Conservation (phyloP, 2,888 invertebrate genomes). For the Drosophila seclusa region DNA sequence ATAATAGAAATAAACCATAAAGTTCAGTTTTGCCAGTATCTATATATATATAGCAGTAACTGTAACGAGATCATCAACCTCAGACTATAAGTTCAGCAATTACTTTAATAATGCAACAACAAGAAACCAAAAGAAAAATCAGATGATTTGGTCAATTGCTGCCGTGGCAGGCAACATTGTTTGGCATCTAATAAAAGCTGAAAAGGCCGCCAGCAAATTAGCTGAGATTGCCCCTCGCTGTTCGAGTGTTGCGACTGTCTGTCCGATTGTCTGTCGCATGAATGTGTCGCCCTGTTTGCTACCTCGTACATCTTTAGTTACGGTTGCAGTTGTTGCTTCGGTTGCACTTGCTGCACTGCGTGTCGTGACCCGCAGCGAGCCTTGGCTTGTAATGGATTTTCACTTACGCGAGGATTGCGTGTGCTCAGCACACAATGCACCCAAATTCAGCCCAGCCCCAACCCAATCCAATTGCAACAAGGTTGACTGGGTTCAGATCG, state of each 20-base stretch:
- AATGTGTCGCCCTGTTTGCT: constrained; percentile 19
- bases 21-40: not conserved
- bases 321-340: not conserved
- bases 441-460: not conserved
- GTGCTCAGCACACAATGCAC: constrained; percentile 27
- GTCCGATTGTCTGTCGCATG: not conserved
- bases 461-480: not conserved
- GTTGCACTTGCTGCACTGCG: constrained; percentile 21
- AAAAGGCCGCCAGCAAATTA: not conserved
- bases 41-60: not conserved
- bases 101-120: not conserved
- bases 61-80: not conserved
- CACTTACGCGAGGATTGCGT: constrained; percentile 74
- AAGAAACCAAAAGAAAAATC: not conserved
- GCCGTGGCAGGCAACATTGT: not conserved
- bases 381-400: constrained; percentile 58
- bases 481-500: constrained; percentile 20
- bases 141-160: not conserved
- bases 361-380: constrained; percentile 49
- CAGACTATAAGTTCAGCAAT: not conserved
- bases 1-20: not conserved
- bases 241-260: not conserved
- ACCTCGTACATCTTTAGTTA: constrained; percentile 27
- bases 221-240: not conserved
- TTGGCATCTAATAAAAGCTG: not conserved